Conservation (phyloP, 2,888 invertebrate species). For the Lumbricus terrestris region DNA sequence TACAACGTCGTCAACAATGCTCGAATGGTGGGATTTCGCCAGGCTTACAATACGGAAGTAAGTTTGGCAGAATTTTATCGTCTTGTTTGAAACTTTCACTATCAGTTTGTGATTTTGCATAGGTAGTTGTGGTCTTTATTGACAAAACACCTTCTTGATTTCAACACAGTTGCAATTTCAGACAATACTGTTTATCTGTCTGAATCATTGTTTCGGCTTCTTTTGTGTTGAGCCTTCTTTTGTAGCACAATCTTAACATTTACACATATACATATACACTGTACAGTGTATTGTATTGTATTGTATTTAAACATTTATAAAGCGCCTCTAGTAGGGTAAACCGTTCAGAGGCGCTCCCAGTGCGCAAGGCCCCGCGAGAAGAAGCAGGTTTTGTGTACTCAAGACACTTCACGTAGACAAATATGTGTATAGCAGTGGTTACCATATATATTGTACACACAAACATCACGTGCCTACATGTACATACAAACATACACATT, state of each 20-base stretch:
- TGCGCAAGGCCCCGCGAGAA: too few species aligned
- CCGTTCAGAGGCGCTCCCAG: too few species aligned
- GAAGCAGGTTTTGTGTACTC: too few species aligned
- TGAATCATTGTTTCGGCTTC: too few species aligned
- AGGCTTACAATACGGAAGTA: conserved; percentile 36
- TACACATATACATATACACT: background rate
- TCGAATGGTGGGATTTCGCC: conserved; percentile 65
- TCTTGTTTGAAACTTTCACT: background rate
- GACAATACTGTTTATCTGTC: background rate
- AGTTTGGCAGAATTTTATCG: background rate
- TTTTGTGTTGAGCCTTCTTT: background rate
- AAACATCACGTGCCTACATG: too few species aligned
- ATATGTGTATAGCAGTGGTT: too few species aligned
- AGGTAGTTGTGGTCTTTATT: background rate
- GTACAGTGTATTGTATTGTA: too few species aligned
- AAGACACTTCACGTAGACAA: too few species aligned
- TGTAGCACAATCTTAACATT: background rate
- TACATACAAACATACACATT: too few species aligned
- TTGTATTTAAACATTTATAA: too few species aligned
- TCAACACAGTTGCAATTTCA: background rate
- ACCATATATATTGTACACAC: too few species aligned
- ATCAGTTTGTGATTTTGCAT: background rate
- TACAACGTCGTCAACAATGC: conserved; percentile 76
- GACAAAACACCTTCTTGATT: background rate
- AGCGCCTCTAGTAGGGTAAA: too few species aligned